These are phyloP conservation scores for Germaria angustata DNA, from an alignment of 2,888 invertebrate species.

Conservation along the genomic window DNA sequence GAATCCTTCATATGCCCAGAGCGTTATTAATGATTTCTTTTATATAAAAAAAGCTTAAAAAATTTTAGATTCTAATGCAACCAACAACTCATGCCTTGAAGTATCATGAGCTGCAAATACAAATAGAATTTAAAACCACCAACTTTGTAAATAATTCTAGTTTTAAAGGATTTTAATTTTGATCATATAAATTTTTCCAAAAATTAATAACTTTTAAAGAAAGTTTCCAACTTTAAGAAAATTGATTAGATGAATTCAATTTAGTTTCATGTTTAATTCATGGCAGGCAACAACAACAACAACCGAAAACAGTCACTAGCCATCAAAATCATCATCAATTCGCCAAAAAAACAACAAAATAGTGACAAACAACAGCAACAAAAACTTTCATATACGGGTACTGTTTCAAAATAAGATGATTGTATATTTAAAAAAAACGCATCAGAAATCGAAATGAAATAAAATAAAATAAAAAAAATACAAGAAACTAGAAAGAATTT, in stretches of 20 bases:
- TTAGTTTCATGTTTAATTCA: conserved; percentile 29
- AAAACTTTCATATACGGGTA: conserved; percentile 43
- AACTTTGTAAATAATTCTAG: too few relatives aligned
- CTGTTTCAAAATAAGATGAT: conserved; percentile 50
- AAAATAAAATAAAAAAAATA: conserved; percentile 8
- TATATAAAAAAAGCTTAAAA: too few relatives aligned
- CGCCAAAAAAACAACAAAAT: conserved; percentile 54
- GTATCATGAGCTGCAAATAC: too few relatives aligned
- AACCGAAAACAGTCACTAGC: conserved; percentile 8
- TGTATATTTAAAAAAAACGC: conserved; percentile 34
- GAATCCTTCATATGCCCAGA: too few relatives aligned
- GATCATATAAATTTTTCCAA: too few relatives aligned
- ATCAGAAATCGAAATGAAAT: conserved; percentile 47
- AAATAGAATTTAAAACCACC: too few relatives aligned
- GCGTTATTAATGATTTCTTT: too few relatives aligned
- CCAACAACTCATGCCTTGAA: too few relatives aligned
- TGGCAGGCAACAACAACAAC: conserved; percentile 9
- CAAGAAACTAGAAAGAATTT: conserved; percentile 19
- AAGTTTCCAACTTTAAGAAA: conserved; percentile 2
- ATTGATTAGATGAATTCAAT: conserved; percentile 19
- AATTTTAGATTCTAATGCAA: too few relatives aligned
- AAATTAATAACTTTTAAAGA: too few relatives aligned
- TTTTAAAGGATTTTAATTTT: too few relatives aligned
- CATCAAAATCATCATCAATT: conserved; percentile 40
- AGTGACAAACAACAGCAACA: conserved; percentile 56